These are phyloP conservation scores for Eledona agricola DNA, from an alignment of 2,888 invertebrate genomes.

Conservation along the genomic window DNA sequence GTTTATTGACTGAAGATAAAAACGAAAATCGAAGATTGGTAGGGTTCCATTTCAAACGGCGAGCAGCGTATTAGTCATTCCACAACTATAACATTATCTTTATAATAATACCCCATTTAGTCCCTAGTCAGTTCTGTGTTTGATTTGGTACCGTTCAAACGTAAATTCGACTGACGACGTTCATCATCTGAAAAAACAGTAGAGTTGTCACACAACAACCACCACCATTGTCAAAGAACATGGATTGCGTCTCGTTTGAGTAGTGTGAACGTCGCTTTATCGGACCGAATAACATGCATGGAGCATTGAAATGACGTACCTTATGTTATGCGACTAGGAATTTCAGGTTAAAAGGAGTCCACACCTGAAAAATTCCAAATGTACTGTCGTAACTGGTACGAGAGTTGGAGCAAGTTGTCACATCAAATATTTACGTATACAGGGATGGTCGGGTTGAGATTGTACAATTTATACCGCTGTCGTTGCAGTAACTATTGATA, in stretches of 20 bases:
- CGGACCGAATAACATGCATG: neutral
- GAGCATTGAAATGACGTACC: constrained; percentile 11
- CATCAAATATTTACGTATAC: neutral
- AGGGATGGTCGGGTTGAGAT: no score
- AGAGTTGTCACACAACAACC: constrained; percentile 12
- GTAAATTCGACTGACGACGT: constrained; percentile 67
- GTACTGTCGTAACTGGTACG: no score
- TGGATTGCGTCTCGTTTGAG: constrained; percentile 3
- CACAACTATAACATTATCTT: constrained; percentile 32
- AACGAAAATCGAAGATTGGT: no score
- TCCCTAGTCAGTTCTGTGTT: constrained; percentile 62
- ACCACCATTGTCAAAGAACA: constrained; percentile 5
- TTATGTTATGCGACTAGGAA: constrained; percentile 11
- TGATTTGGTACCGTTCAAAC: constrained; percentile 70
- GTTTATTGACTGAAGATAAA: no score
- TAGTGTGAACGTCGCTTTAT: constrained; percentile 19
- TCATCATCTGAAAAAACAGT: constrained; percentile 65
- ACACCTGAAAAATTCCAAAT: constrained; percentile 18
- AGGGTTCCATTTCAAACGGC: no score
- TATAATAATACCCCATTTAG: constrained; percentile 46
- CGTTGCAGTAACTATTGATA: no score
- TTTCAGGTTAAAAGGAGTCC: constrained; percentile 21
- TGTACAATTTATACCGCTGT: no score
- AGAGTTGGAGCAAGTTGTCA: no score
- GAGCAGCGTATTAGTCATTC: constrained; percentile 37